These are phyloP conservation scores for Philereme vetulata DNA, from an alignment of 2,888 invertebrate genomes.

Conservation along the genomic window DNA sequence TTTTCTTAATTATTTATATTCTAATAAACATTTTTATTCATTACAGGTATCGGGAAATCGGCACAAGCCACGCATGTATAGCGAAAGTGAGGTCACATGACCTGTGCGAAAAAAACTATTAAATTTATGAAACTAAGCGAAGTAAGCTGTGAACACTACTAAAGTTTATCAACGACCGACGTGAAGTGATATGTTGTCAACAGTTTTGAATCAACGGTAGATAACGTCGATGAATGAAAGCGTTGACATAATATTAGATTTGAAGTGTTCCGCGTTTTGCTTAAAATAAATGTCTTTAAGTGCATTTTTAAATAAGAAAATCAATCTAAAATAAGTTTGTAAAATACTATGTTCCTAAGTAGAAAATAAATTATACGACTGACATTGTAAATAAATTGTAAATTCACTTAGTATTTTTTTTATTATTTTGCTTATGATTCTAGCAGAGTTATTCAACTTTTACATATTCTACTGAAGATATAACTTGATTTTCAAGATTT, in stretches of 20 bases:
- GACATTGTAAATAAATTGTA: conserved; percentile 52
- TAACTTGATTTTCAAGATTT: too few species aligned
- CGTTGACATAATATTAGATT: neutral
- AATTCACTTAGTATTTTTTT: conserved; percentile 30
- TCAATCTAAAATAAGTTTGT: conserved; percentile 40
- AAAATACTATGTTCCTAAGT: conserved; percentile 65
- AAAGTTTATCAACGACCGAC: too few species aligned
- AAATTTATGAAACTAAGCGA: neutral
- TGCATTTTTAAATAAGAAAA: conserved; percentile 22
- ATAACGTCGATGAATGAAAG: neutral
- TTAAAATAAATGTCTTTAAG: conserved; percentile 14
- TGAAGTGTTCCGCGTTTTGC: conserved; percentile 1
- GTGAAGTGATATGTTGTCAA: too few species aligned
- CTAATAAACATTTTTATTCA: conserved; percentile 44
- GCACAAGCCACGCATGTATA: conserved; percentile 75
- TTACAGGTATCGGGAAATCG: conserved; percentile 70
- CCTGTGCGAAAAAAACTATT: neutral
- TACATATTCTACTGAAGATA: too few species aligned
- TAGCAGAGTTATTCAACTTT: too few species aligned
- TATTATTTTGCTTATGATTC: neutral
- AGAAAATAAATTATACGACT: conserved; percentile 46
- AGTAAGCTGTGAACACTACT: too few species aligned
- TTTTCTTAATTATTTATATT: neutral
- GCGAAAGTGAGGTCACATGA: conserved; percentile 34
- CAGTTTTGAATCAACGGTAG: too few species aligned